A percentile compares a stretch with the other conserved stretches of the same genome.
These are phyloP conservation scores for Atopsyche davidsoni DNA, from an alignment of 1,140 invertebrate genomes.

Conservation along the genomic window DNA sequence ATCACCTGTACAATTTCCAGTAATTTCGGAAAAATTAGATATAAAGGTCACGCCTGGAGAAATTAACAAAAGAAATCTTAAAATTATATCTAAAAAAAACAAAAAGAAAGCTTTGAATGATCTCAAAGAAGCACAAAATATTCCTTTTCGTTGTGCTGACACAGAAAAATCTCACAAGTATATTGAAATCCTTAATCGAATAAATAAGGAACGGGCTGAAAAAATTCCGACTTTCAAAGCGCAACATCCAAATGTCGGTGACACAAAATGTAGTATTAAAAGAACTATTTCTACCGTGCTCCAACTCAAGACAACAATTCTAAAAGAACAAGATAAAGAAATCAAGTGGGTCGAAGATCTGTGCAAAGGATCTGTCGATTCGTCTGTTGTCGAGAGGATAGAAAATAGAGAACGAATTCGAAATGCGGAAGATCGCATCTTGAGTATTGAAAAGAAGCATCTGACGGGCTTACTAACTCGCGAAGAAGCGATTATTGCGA, in stretches of 20 bases:
- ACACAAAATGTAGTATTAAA: conserved; percentile 37
- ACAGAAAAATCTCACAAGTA: conserved; percentile 35
- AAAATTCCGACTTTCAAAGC: conserved; percentile 5
- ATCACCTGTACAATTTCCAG: no score
- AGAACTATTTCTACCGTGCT: conserved; percentile 44
- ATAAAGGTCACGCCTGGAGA: conserved; percentile 10
- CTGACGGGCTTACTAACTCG: conserved; percentile 48
- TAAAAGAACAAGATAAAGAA: conserved; percentile 46
- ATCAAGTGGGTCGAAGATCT: conserved; percentile 46
- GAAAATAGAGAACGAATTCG: conserved; percentile 41
- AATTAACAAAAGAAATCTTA: conserved; percentile 33
- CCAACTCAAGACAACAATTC: conserved; percentile 42
- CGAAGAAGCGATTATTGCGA: conserved; percentile 51
- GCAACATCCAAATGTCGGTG: conserved; percentile 23
- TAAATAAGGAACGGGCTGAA: conserved; percentile 34
- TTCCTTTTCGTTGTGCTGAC: conserved; percentile 27
- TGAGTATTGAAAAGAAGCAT: conserved; percentile 51
- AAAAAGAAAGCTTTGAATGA: conserved; percentile 41
- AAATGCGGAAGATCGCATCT: conserved; percentile 43
- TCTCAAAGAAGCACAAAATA: conserved; percentile 35
- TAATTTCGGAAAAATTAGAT: conserved; percentile 7
- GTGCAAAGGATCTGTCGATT: conserved; percentile 40
- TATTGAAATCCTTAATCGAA: conserved; percentile 31
- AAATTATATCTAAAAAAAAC: conserved; percentile 42
- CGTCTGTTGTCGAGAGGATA: conserved; percentile 37